phyloP scores from a whole-genome alignment of 2,797 vertebrate species.

The Dicrostonyx torquatus region DNA sequence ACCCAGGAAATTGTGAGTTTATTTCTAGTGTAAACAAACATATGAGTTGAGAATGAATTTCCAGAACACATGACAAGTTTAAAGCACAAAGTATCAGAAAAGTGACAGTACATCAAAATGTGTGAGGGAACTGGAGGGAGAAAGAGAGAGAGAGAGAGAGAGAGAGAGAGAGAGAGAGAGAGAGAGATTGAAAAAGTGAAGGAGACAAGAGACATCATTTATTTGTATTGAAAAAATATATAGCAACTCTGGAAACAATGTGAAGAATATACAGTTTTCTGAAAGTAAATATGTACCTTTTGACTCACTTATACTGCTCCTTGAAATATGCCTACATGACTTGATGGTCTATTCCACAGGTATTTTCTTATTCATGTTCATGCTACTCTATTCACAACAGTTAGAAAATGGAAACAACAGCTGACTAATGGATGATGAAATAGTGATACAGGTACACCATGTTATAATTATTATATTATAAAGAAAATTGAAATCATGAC shows the following conservation, averaged over 20 bases:
- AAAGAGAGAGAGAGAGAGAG: neutral
- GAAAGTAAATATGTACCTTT: neutral
- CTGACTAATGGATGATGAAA: neutral
- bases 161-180: neutral
- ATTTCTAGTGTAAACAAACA: neutral
- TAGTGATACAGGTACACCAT: neutral
- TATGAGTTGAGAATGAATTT: fast-evolving
- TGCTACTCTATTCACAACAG: neutral
- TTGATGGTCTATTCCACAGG: neutral
- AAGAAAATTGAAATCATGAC: neutral
- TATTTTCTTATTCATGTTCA: neutral
- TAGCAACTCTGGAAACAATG: neutral
- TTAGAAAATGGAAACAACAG: neutral
- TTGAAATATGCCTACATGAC: neutral
- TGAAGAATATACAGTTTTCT: neutral
- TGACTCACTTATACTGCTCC: neutral
- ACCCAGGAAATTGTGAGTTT: neutral
- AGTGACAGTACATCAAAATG: neutral
- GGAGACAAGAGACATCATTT: too few species aligned
- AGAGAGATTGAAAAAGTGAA: neutral
- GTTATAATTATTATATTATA: neutral
- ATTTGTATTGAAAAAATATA: neutral
- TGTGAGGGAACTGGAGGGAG: too few species aligned
- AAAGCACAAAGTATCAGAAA: neutral
- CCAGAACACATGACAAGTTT: neutral